Conservation (phyloP, 2,888 invertebrate genomes). For the Calameuta filiformis region DNA sequence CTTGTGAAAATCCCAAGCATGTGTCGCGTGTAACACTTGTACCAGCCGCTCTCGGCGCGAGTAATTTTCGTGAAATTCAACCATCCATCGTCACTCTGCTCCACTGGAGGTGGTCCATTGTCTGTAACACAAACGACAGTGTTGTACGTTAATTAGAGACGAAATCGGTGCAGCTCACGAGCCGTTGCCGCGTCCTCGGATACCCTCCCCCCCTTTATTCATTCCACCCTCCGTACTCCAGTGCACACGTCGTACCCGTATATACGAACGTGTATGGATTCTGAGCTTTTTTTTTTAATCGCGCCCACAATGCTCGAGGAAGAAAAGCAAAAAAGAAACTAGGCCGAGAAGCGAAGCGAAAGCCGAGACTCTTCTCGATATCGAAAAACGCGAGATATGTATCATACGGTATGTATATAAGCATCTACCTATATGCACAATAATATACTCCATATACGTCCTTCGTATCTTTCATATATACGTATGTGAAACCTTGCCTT, state of each 20-base stretch:
- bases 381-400: background rate
- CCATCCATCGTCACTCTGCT: constrained; percentile 81
- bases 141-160: background rate
- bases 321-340: background rate
- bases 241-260: background rate
- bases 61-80: constrained; percentile 86
- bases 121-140: constrained; percentile 53
- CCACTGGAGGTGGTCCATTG: constrained; percentile 67
- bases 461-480: background rate
- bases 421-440: background rate
- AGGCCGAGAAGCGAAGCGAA: background rate
- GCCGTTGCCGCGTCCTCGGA: background rate
- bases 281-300: background rate
- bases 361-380: background rate
- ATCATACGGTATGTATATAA: background rate
- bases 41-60: constrained; percentile 90
- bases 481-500: background rate
- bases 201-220: background rate
- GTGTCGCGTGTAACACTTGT: constrained; percentile 89
- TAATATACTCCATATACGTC: background rate
- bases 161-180: background rate
- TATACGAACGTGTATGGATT: background rate
- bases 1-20: constrained; percentile 86
- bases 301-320: background rate
- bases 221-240: background rate